Conservation (phyloP, 2,797 vertebrate species). For the Spheniscus humboldti region DNA sequence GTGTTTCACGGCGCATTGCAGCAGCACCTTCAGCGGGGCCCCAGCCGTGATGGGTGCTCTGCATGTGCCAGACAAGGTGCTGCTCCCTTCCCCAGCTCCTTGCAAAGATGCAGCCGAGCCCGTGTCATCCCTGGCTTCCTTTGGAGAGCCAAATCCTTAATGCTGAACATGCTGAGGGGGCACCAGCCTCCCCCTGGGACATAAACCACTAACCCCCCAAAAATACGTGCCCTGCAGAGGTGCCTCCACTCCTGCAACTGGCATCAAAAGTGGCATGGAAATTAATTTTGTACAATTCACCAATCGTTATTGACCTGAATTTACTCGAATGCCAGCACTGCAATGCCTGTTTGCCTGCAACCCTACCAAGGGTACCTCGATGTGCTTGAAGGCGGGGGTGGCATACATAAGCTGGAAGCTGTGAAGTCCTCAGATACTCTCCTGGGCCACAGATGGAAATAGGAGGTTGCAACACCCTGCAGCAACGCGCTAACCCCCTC, state of each 20-base stretch:
- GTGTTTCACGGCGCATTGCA: accelerated
- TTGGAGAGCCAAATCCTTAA: background rate
- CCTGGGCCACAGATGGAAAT: conserved; percentile 53
- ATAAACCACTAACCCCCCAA: accelerated
- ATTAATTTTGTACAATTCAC: accelerated
- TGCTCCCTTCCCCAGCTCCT: background rate
- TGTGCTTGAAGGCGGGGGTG: background rate
- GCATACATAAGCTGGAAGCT: background rate
- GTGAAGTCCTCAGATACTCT: conserved; percentile 58
- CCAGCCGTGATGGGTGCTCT: accelerated
- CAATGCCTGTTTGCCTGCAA: background rate
- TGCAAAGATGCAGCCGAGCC: background rate
- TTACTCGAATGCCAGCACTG: background rate
- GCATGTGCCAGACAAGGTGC: accelerated
- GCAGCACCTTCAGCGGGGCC: background rate
- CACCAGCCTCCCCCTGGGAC: background rate
- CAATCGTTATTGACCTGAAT: accelerated
- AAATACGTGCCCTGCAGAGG: background rate
- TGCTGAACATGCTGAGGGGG: accelerated
- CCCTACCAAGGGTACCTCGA: background rate
- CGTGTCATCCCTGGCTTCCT: accelerated
- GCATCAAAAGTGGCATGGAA: accelerated
- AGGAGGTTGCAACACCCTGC: conserved; percentile 59
- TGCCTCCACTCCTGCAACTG: background rate
- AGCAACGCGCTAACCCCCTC: conserved; percentile 5